Evolutionary conservation across 1,140 invertebrate genomes (phyloP), one percentile per base, ranked within the genome.

Genomic region (Cardiocondyla obscurior): DNA sequence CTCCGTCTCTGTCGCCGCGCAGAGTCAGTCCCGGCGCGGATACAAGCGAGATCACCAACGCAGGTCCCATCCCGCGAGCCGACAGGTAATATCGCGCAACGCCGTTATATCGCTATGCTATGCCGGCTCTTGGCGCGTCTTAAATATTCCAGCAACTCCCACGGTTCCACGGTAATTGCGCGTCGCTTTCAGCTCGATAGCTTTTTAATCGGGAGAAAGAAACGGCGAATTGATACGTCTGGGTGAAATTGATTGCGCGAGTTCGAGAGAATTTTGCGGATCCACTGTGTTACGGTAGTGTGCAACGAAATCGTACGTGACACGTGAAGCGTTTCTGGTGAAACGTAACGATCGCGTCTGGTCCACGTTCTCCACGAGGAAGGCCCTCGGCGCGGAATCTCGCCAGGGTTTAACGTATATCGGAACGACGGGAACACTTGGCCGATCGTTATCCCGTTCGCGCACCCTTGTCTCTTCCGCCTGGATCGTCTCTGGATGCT

Each of bases 1-100:
- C 86, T 82, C 89, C 91, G 72, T 89, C 89, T 73, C 85, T 92
- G 79, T 89, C 92, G 74, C 89, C 92, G 67, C 92, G 92, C 39
- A 90, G 92, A 81, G 85, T 92, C 90, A 93, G 92, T 93, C 91
- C 92, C 33, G 91, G 91, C 73, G 83, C 90, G 77, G 91, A 93
- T 88, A 85, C 91, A 60, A 88, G 86, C 49, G 92, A 93, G 84
- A 89, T 92, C 82, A 77, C 86, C 67, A 91, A 91, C 86, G 81
- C 90, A 28, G 74, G 81, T 55, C 42, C 81, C 42, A 76, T 73
- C 51, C 72, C 88, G 74, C 90, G 90, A 30, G 84, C 85, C 72
- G 90, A 91, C 86, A 91, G 91, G 91, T 92, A 91, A 91, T 58
- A 33, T 46, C 39, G 39, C 46, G 44, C 12, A 1, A 0, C 1